Conservation (phyloP, 1,140 invertebrate genomes). For the Agrypnia vestita region DNA sequence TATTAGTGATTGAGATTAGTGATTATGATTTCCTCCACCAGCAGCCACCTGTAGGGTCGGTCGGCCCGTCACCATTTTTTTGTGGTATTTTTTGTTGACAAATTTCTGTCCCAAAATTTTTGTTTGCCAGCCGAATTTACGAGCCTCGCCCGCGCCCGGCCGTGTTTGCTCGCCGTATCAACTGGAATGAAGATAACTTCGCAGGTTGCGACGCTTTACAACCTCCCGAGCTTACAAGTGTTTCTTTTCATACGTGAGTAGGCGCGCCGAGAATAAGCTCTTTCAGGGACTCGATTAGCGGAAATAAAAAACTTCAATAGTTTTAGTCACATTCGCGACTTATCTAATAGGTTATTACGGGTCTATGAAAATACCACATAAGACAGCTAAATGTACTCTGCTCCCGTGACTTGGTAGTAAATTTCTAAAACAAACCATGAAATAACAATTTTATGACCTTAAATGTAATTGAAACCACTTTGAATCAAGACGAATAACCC, state of each 20-base stretch:
- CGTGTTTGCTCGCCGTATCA: constrained; percentile 27
- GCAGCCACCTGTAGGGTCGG: constrained; percentile 28
- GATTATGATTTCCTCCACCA: not conserved
- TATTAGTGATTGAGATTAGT: constrained; percentile 5
- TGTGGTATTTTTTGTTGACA: constrained; percentile 38
- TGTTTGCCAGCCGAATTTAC: constrained; percentile 39
- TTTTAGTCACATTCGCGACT: too few relatives aligned
- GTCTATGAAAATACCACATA: too few relatives aligned
- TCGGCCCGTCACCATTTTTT: constrained; percentile 18
- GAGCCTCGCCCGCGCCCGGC: not conserved
- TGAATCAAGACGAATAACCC: too few relatives aligned
- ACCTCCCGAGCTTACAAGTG: not conserved
- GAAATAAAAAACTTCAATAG: too few relatives aligned
- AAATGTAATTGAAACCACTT: too few relatives aligned
- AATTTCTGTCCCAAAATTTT: constrained; percentile 34
- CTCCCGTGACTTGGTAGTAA: constrained; percentile 9
- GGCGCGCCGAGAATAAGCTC: too few relatives aligned
- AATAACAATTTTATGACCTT: too few relatives aligned
- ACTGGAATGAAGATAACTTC: constrained; percentile 31
- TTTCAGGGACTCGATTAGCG: too few relatives aligned
- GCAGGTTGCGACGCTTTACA: constrained; percentile 2
- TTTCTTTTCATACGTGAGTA: too few relatives aligned
- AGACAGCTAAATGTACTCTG: constrained; percentile 2
- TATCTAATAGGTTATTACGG: too few relatives aligned
- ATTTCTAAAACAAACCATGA: too few relatives aligned